These are phyloP conservation scores for Oreotrochilus melanogaster DNA, from an alignment of 2,113 vertebrate genomes.

Conservation along the genomic window DNA sequence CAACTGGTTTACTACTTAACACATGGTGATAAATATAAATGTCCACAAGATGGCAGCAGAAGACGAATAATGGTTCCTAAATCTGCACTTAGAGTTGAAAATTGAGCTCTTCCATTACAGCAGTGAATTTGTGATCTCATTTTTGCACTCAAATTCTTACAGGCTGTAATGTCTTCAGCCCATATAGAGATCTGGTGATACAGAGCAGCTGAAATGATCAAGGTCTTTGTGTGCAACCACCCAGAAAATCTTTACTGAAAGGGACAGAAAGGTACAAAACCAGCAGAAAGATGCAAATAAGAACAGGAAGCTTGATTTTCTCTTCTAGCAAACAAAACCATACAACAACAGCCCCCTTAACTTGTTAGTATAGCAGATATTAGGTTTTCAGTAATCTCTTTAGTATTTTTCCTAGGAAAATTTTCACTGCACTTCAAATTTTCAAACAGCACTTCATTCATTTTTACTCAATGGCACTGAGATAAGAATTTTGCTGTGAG, in stretches of 20 bases:
- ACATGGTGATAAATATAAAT: background rate
- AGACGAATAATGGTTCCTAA: background rate
- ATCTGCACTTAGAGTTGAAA: background rate
- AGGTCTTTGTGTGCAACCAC: background rate
- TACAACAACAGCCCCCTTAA: background rate
- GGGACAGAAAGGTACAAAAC: background rate
- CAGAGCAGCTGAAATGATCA: background rate
- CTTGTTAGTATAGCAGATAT: background rate
- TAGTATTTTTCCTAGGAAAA: background rate
- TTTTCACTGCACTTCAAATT: background rate
- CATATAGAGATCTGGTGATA: background rate
- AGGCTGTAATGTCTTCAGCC: background rate
- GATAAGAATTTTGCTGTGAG: background rate
- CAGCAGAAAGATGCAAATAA: background rate
- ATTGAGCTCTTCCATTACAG: background rate
- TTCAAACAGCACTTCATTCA: background rate
- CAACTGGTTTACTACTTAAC: background rate
- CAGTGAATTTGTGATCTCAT: background rate
- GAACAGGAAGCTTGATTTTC: background rate
- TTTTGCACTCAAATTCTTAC: background rate
- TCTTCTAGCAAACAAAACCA: background rate
- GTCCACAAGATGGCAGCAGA: conserved; percentile 48
- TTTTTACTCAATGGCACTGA: background rate
- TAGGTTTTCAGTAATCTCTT: background rate
- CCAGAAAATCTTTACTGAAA: background rate